Evolutionary conservation across 2,797 vertebrate species (phyloP).

Genomic region (Siniperca scherzeri): DNA sequence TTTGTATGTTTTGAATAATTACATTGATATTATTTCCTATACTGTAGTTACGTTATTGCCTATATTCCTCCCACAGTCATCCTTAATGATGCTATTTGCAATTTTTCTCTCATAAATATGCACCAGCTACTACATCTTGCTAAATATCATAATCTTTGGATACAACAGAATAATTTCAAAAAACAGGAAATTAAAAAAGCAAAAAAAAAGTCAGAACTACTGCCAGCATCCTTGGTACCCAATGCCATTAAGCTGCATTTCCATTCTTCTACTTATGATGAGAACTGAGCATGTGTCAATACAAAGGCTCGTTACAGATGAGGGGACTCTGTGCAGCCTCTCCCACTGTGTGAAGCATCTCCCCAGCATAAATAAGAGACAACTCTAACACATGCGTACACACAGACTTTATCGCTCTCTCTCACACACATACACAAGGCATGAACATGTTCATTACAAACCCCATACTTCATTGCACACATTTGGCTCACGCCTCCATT

Average conservation of each 20-base stretch:
- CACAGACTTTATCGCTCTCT: neutral
- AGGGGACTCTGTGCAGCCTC: slow-evolving; percentile 31
- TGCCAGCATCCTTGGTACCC: slow-evolving; percentile 21
- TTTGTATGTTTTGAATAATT: slow-evolving; percentile 10
- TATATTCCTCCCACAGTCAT: slow-evolving; percentile 23
- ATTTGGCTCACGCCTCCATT: slow-evolving; percentile 18
- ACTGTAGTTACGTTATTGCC: slow-evolving; percentile 26
- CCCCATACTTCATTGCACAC: slow-evolving; percentile 12
- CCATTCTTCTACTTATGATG: slow-evolving; percentile 46
- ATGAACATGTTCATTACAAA: neutral
- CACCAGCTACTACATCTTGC: slow-evolving; percentile 30
- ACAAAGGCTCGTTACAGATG: slow-evolving; percentile 57
- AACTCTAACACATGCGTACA: neutral
- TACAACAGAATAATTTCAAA: slow-evolving; percentile 43
- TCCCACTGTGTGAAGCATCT: slow-evolving; percentile 27
- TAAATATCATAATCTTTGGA: slow-evolving; percentile 51
- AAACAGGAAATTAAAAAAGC: slow-evolving; percentile 62
- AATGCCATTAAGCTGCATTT: slow-evolving; percentile 49
- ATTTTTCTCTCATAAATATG: slow-evolving; percentile 60
- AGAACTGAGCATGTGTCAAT: slow-evolving; percentile 44
- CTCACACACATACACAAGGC: neutral
- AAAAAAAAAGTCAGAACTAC: slow-evolving; percentile 15
- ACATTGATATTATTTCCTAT: slow-evolving; percentile 17
- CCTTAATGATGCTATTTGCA: slow-evolving; percentile 34
- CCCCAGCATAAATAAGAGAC: slow-evolving; percentile 45